Evolutionary conservation across 1,140 invertebrate genomes (phyloP).

Genomic region (Aphelinus atriplicis): DNA sequence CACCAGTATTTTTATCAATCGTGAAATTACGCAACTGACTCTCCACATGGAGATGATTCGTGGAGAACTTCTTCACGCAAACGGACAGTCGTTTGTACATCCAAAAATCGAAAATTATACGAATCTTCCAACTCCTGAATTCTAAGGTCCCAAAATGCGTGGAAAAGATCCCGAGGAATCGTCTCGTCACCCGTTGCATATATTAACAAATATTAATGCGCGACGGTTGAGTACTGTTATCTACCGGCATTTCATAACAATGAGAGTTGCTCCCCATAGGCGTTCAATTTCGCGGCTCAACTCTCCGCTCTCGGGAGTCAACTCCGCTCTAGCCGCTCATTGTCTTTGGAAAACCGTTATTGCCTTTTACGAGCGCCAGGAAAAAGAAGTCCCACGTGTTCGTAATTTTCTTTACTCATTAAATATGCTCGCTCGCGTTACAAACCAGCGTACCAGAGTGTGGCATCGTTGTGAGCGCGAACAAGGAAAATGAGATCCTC

Average conservation of each 20-base stretch:
- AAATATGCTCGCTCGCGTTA: not conserved
- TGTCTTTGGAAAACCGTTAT: constrained; percentile 22
- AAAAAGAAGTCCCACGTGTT: constrained; percentile 22
- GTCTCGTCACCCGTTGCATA: no score
- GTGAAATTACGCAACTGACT: no score
- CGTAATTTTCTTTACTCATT: constrained; percentile 23
- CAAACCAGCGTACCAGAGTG: not conserved
- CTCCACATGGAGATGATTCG: no score
- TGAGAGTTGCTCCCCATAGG: not conserved
- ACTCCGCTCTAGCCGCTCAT: not conserved
- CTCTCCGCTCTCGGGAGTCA: no score
- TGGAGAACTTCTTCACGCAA: no score
- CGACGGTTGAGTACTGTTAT: not conserved
- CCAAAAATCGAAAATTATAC: no score
- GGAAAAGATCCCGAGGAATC: no score
- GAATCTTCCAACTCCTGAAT: no score
- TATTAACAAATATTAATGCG: no score
- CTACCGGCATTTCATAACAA: not conserved
- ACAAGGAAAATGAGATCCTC: not conserved
- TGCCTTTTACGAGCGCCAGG: constrained; percentile 5
- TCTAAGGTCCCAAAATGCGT: no score
- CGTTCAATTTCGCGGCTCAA: constrained; percentile 1
- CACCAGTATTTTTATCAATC: no score
- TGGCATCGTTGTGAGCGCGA: not conserved
- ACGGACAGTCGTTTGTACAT: no score